Evolutionary conservation across 2,113 vertebrate species (phyloP), one percentile per base, ranked within the genome.

Genomic region (Istiophorus platypterus): DNA sequence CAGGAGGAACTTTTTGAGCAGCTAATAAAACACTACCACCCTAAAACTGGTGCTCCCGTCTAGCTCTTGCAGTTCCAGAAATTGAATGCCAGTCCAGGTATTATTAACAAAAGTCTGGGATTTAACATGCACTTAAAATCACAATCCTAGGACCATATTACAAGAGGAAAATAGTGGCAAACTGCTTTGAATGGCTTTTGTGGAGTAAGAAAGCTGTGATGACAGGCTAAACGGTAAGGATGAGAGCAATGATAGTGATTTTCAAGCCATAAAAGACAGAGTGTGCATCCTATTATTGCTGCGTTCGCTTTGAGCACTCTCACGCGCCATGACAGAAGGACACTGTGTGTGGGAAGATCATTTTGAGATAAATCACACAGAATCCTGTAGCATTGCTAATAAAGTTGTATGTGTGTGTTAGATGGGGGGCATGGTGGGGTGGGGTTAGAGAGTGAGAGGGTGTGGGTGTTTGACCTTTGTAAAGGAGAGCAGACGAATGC

Each of bases 391-490:
- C 72, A 73, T 26, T 80, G 65, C 76, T 68, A 74, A 57, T 58
- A 51, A 41, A 63, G 68, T 31, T 41, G 54, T 41, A 22, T 61
- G 29, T 59, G 74, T 63, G 72, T 29, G 63, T 58, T n/a, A 24
- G 49, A 52, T 24, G 3, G 61, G 70, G 68, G 27, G 47, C 24
- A 47, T 34, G 31, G 31, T 34, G 18, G 29, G 17, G 17, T 1
- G 57, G 39, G 24, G 71, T 26, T 39, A 31, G 54, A 51, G 27
- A 52, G 63, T 31, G 59, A 75, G 71, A 85, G 80, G 77, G 68
- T 64, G 92, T 86, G 81, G 81, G 88, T 71, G 82, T 88, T 68
- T 90, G 87, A 89, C 89, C 89, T 89, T 87, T 92, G 68, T 70
- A 79, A 80, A 84, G 59, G 63, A 74, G 76, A 72, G 67, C 29